Conservation (phyloP, 2,113 vertebrate species). For the Hippocampus guttulatus region DNA sequence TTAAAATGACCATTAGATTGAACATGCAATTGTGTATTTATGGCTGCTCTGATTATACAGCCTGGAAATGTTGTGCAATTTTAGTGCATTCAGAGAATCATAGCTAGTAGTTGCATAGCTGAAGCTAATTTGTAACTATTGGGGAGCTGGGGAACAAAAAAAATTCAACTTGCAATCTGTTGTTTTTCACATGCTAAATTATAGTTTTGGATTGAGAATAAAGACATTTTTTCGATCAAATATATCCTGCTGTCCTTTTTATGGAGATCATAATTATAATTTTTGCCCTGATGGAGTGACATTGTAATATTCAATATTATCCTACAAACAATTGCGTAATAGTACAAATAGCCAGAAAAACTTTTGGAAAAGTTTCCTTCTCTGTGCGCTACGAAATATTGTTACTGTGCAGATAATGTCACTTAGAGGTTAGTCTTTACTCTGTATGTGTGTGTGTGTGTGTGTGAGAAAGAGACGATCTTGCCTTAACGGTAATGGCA, state of each 20-base stretch:
- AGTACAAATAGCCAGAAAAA: neutral
- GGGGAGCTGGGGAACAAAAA: conserved; percentile 39
- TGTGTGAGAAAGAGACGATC: neutral
- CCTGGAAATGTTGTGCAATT: conserved; percentile 60
- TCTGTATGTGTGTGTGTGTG: neutral
- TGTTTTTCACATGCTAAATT: conserved; percentile 41
- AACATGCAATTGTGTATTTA: conserved; percentile 32
- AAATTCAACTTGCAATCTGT: conserved; percentile 5
- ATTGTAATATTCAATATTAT: neutral
- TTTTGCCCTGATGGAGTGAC: too few species aligned
- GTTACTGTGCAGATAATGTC: conserved; percentile 2
- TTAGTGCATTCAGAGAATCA: conserved; percentile 43
- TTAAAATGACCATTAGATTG: conserved; percentile 34
- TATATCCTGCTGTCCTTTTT: neutral
- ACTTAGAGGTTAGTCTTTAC: conserved; percentile 26
- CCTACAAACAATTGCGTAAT: neutral
- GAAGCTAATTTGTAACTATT: conserved; percentile 30
- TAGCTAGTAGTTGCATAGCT: conserved; percentile 15
- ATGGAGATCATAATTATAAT: neutral
- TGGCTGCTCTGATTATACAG: conserved; percentile 50
- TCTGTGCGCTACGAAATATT: conserved; percentile 2
- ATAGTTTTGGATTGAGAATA: conserved; percentile 55
- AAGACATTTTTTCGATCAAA: conserved; percentile 58
- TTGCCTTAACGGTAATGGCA: conserved; percentile 17
- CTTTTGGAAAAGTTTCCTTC: neutral